Evolutionary conservation across 2,888 invertebrate species (phyloP), one percentile per base, ranked within the genome.

Genomic region (Eristalis tenax): DNA sequence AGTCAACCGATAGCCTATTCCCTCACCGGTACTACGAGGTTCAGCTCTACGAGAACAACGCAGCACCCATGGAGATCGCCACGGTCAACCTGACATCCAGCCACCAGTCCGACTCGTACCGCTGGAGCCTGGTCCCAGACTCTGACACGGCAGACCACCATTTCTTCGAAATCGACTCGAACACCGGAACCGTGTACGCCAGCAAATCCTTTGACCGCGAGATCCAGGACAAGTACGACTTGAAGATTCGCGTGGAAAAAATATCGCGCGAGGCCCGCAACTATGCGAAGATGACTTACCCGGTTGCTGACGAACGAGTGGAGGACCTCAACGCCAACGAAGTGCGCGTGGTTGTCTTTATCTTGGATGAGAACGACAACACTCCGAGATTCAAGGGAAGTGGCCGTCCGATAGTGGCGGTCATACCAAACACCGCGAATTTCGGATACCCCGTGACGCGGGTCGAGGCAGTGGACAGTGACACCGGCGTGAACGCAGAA

Each of bases 331-430:
- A 95, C 89, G 94, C 94, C 89, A 97, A 96, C 91, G 97, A 97
- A 91, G 97, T 97, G 1, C 96, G 97, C 91, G 95, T 97, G 1
- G 94, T 97, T 1, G 95, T 97, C 0, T 94, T 95, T 89, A 95
- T 98, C 76, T 95, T 95, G 65, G 97, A 98, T 91, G 95, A 96
- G 0, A 98, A 98, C 90, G 97, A 98, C 91, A 97, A 98, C 91
- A 93, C 96, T 2, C 97, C 97, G 0, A 95, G 94, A 90, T 98
- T 98, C 91, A 94, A 94, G 2, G 95, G 95, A 57, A 95, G 95
- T 77, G 97, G 97, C 3, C 94, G 96, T 40, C 97, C 97, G 0
- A 95, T 97, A 88, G 95, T 98, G 0, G 96, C 97, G 0, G 97
- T 97, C 0, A 95, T 97, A 85, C 96, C 97, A 0, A 95, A 96